phyloP scores from a whole-genome alignment of 2,113 vertebrate species.

The Sinocyclocheilus anshuiensis region DNA sequence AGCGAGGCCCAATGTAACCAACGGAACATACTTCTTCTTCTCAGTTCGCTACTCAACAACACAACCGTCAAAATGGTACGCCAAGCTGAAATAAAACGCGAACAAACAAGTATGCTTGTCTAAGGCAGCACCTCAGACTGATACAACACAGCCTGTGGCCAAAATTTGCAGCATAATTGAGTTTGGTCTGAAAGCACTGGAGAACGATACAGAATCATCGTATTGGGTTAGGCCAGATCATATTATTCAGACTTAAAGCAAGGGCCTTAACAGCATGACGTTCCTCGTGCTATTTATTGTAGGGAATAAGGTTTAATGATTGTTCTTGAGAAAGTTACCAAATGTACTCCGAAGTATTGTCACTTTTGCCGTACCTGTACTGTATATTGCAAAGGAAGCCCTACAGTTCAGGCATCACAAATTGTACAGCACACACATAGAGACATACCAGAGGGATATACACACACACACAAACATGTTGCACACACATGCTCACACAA shows the following conservation, averaged over 20 bases:
- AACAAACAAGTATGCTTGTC: neutral
- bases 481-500: constrained; percentile 50
- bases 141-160: constrained; percentile 12
- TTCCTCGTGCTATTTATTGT: neutral
- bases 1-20: too few relatives aligned
- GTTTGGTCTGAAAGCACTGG: constrained; percentile 25
- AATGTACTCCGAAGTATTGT: constrained; percentile 60
- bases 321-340: constrained; percentile 57
- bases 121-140: constrained; percentile 2
- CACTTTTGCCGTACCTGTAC: constrained; percentile 72
- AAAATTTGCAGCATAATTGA: constrained; percentile 26
- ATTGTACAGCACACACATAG: constrained; percentile 27
- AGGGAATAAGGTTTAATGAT: constrained; percentile 32
- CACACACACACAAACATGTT: constrained; percentile 39
- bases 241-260: neutral
- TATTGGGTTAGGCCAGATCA: neutral
- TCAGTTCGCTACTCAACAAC: neutral
- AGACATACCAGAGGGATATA: constrained; percentile 22
- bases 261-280: constrained; percentile 1
- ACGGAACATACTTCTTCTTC: too few relatives aligned
- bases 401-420: constrained; percentile 73
- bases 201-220: neutral
- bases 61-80: neutral
- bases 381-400: constrained; percentile 83
- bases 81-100: neutral